phyloP scores from a whole-genome alignment of 2,113 vertebrate species.

The Murina feae region DNA sequence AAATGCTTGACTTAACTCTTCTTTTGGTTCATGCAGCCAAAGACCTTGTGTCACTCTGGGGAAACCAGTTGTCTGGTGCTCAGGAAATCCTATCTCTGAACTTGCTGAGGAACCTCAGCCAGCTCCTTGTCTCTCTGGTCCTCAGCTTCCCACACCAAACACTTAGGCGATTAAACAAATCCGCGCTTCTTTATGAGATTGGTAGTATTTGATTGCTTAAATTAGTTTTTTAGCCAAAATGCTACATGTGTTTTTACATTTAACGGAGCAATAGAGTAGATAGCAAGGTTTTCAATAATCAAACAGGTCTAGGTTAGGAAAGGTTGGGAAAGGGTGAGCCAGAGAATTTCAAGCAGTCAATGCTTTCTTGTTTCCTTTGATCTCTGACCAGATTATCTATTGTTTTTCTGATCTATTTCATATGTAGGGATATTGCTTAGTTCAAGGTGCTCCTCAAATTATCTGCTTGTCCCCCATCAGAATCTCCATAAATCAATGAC shows the following conservation, averaged over 20 bases:
- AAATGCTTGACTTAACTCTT: neutral
- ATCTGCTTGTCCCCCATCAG: neutral
- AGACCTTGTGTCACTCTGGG: neutral
- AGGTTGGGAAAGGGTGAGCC: neutral
- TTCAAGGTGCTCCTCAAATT: neutral
- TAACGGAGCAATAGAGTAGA: neutral
- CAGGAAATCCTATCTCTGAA: neutral
- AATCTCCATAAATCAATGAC: neutral
- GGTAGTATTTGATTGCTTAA: neutral
- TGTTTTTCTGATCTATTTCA: neutral
- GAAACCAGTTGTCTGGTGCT: neutral
- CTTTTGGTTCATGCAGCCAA: neutral
- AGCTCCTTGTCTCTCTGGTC: neutral
- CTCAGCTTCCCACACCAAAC: neutral
- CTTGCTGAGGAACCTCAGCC: neutral
- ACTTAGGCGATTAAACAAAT: neutral
- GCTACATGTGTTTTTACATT: neutral
- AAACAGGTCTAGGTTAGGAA: neutral
- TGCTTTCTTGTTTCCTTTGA: neutral
- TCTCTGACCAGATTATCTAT: neutral
- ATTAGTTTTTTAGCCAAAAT: conserved; percentile 18
- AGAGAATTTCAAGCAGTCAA: neutral
- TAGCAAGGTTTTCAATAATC: neutral
- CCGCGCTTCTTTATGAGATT: neutral
- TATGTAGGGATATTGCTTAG: neutral